Conservation (phyloP, 1,140 invertebrate genomes). For the Elysia chlorotica region DNA sequence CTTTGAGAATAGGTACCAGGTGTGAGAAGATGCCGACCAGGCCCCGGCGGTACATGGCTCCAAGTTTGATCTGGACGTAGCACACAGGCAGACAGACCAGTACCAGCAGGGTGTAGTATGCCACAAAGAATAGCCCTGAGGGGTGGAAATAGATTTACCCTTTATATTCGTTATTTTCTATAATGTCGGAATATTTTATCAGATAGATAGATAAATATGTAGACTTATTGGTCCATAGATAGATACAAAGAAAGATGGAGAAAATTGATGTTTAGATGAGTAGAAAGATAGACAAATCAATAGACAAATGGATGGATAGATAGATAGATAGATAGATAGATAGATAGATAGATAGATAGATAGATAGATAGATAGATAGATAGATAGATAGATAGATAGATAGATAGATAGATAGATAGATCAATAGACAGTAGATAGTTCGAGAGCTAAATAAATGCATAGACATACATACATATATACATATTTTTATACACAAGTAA, state of each 20-base stretch:
- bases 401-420: not conserved
- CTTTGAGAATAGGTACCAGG: slow-evolving; percentile 51
- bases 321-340: not conserved
- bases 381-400: not conserved
- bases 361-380: not conserved
- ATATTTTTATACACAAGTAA: not conserved
- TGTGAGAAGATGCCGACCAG: slow-evolving; percentile 49
- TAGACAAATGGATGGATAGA: not conserved
- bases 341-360: not conserved
- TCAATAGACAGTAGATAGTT: not conserved
- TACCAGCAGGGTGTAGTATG: slow-evolving; percentile 48
- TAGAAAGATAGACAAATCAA: not conserved
- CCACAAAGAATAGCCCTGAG: slow-evolving; percentile 50
- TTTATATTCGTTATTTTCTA: too few species aligned
- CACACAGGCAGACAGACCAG: slow-evolving; percentile 49
- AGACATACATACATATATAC: slow-evolving; percentile 2
- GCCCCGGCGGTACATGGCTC: slow-evolving; percentile 45
- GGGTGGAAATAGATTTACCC: slow-evolving; percentile 8
- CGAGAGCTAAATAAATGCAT: not conserved
- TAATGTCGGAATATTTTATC: not conserved
- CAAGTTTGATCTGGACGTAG: slow-evolving; percentile 54
- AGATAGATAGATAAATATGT: not conserved
- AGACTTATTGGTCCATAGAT: not conserved
- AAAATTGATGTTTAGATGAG: not conserved
- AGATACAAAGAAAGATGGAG: not conserved